Evolutionary conservation across 2,113 vertebrate species (phyloP).

Genomic region (Proterorhinus semilunaris): DNA sequence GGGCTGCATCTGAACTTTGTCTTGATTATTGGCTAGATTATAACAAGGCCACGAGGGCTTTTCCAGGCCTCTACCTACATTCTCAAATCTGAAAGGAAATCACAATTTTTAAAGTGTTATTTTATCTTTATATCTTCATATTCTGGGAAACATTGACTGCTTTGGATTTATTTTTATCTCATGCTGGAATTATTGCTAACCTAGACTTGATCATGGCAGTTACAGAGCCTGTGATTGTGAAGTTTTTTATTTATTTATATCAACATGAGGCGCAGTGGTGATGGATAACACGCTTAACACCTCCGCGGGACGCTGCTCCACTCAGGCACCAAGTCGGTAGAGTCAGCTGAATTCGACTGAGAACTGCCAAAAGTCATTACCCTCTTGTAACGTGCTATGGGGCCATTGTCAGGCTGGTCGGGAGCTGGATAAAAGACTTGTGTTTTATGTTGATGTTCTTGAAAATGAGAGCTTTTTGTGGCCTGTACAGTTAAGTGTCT

Average conservation of each 20-base stretch:
- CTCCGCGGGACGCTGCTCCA: constrained; percentile 46
- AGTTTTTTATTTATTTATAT: constrained; percentile 25
- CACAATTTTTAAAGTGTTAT: too few species aligned
- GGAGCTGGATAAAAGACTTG: constrained; percentile 9
- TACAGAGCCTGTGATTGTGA: constrained; percentile 58
- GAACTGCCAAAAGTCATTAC: constrained; percentile 56
- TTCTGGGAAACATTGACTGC: background rate
- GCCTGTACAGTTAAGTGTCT: background rate
- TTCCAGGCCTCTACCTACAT: constrained; percentile 29
- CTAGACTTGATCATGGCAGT: constrained; percentile 30
- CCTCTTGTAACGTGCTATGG: constrained; percentile 32
- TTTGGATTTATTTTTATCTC: constrained; percentile 3
- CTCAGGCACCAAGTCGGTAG: constrained; percentile 30
- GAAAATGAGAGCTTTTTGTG: constrained; percentile 19
- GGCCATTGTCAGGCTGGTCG: constrained; percentile 30
- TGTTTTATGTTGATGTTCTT: constrained; percentile 29
- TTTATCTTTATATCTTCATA: background rate
- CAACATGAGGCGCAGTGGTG: constrained; percentile 42
- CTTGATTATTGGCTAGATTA: constrained; percentile 52
- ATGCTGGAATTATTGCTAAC: constrained; percentile 34
- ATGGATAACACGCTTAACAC: constrained; percentile 58
- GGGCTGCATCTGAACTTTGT: constrained; percentile 48
- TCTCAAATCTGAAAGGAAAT: too few species aligned
- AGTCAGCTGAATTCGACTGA: constrained; percentile 56
- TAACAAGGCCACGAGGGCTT: constrained; percentile 45